phyloP scores from a whole-genome alignment of 2,113 vertebrate species.

The Chaenogobius annularis region DNA sequence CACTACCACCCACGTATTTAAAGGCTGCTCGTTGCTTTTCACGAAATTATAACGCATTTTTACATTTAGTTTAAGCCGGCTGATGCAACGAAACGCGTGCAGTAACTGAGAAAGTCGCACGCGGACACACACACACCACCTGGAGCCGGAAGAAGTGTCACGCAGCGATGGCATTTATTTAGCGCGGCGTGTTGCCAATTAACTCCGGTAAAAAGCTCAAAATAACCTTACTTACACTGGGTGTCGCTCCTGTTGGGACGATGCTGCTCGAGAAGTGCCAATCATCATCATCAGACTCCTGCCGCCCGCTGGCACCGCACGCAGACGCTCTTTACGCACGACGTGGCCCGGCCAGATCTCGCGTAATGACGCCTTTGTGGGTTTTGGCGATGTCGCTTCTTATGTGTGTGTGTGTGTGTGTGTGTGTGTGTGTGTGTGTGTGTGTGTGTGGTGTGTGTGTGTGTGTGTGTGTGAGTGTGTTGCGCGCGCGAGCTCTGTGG shows the following conservation, averaged over 20 bases:
- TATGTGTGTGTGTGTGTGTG: neutral
- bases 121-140: neutral
- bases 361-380: constrained; percentile 29
- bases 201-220: neutral
- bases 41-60: neutral
- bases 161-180: neutral
- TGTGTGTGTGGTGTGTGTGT: neutral
- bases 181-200: neutral
- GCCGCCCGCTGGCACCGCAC: neutral
- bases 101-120: neutral
- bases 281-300: neutral
- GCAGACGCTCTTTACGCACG: constrained; percentile 5
- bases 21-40: neutral
- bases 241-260: neutral
- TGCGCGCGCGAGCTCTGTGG: neutral
- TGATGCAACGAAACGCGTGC: constrained; percentile 53
- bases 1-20: neutral
- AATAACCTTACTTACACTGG: neutral
- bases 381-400: neutral
- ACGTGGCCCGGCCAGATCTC: constrained; percentile 44
- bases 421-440: no score
- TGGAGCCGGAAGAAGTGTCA: constrained; percentile 6
- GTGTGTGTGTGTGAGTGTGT: no score
- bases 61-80: constrained; percentile 11
- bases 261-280: neutral